These are phyloP conservation scores for Pelecanoides urinatrix DNA, from an alignment of 2,113 vertebrate species.

Conservation along the genomic window DNA sequence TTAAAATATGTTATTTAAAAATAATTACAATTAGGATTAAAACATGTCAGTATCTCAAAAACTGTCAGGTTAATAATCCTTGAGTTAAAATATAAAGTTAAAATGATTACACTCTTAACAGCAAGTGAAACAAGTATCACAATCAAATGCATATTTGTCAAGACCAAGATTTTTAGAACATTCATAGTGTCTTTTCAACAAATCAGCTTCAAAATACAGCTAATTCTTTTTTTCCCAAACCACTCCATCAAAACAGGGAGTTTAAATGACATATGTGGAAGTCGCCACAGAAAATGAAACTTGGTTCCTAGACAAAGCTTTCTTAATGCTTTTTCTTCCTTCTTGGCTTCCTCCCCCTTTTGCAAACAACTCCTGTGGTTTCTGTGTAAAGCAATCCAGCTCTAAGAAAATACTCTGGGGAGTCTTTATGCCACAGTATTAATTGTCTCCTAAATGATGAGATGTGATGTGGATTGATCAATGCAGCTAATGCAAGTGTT, in stretches of 20 bases:
- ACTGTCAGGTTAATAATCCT: not conserved
- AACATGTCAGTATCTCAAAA: not conserved
- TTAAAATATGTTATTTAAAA: not conserved
- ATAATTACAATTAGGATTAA: not conserved
- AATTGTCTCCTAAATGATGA: conserved; percentile 70
- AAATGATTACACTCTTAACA: not conserved
- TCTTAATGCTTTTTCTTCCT: not conserved
- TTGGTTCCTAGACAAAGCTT: not conserved
- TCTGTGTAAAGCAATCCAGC: conserved; percentile 58
- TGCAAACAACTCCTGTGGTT: conserved; percentile 40
- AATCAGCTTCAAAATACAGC: not conserved
- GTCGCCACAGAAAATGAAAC: not conserved
- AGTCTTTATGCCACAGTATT: conserved; percentile 67
- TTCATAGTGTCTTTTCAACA: not conserved
- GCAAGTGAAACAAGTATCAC: not conserved
- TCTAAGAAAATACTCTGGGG: conserved; percentile 58
- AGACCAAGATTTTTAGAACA: not conserved
- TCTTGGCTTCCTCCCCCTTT: not conserved
- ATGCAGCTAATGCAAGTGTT: conserved; percentile 66
- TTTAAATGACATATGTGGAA: not conserved
- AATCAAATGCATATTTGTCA: not conserved
- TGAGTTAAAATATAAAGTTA: not conserved
- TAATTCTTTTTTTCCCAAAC: not conserved
- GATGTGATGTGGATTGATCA: conserved; percentile 67
- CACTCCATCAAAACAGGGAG: not conserved